These are phyloP conservation scores for Margarornis squamiger DNA, from an alignment of 2,797 vertebrate genomes.

Conservation along the genomic window DNA sequence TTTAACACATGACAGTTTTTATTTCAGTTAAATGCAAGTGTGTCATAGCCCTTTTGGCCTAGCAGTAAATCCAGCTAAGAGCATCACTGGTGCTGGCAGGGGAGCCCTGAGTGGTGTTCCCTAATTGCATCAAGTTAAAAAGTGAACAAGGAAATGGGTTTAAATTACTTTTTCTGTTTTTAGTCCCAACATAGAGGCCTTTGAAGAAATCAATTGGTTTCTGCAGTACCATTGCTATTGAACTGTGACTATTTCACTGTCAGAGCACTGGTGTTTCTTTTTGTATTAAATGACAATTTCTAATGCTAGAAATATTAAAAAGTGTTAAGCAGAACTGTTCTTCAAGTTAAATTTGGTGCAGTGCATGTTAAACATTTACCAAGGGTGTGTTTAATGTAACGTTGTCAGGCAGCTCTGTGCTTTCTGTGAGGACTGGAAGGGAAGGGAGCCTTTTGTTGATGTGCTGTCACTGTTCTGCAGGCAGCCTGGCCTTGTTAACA, in stretches of 20 bases:
- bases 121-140: background rate
- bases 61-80: background rate
- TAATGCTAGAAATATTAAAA: background rate
- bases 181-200: background rate
- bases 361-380: background rate
- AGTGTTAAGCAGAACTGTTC: background rate
- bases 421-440: background rate
- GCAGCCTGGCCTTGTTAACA: background rate
- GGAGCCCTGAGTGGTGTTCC: background rate
- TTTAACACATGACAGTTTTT: background rate
- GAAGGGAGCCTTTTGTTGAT: background rate
- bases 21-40: background rate
- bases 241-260: background rate
- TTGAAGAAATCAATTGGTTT: background rate
- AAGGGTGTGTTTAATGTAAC: rapidly evolving
- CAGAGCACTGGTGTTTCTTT: background rate
- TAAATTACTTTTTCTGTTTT: background rate
- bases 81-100: background rate
- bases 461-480: background rate
- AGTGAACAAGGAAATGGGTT: background rate
- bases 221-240: background rate
- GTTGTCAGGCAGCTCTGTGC: background rate
- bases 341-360: background rate
- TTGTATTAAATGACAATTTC: background rate
- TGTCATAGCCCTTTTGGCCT: background rate